Evolutionary conservation across 2,113 vertebrate genomes (phyloP).

Genomic region (Oreotrochilus melanogaster): DNA sequence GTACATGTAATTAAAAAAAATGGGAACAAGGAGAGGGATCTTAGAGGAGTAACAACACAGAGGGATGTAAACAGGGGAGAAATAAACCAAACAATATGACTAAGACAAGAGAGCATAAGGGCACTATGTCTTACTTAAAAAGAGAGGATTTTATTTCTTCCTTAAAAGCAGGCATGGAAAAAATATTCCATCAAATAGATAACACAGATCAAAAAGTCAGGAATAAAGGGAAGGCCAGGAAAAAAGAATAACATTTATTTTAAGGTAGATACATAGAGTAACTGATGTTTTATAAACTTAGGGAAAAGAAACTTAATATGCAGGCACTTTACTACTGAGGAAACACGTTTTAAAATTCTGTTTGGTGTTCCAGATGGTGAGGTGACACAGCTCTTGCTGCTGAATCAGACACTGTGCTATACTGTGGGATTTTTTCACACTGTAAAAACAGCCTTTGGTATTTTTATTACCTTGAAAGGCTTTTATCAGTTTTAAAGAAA

Average conservation of each 20-base stretch:
- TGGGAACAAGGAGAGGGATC: neutral
- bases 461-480: neutral
- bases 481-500: neutral
- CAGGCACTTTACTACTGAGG: neutral
- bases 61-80: neutral
- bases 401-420: neutral
- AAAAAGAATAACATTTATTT: neutral
- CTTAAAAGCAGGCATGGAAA: neutral
- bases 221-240: neutral
- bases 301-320: neutral
- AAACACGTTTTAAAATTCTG: neutral
- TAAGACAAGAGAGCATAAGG: neutral
- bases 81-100: neutral
- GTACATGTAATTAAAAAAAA: too few relatives aligned
- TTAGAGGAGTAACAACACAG: neutral
- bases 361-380: neutral
- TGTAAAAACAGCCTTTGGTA: neutral
- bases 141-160: neutral
- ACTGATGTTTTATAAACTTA: neutral
- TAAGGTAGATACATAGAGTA: neutral
- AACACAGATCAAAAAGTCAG: neutral
- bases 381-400: neutral
- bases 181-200: neutral
- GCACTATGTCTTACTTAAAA: neutral
- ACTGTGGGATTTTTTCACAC: neutral